Evolutionary conservation across 2,888 invertebrate genomes (phyloP).

Genomic region (Lordiphosa andalusiaca): DNA sequence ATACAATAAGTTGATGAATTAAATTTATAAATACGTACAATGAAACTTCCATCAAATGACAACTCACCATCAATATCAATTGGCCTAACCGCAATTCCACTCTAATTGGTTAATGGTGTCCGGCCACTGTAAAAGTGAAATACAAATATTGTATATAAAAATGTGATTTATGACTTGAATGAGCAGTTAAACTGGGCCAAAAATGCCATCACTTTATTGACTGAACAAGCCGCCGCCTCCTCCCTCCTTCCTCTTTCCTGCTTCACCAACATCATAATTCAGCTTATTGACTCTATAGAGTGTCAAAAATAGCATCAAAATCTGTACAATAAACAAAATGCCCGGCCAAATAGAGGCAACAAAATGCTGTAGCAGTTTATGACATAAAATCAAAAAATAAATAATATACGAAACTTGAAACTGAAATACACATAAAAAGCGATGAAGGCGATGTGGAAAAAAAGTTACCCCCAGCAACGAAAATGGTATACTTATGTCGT

Average conservation of each 20-base stretch:
- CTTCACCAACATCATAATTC: background rate
- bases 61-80: constrained; percentile 43
- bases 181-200: constrained; percentile 29
- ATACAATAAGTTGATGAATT: background rate
- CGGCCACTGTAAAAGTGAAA: constrained; percentile 35
- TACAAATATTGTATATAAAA: constrained; percentile 23
- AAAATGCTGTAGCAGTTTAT: constrained; percentile 12
- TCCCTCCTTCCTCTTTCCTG: too few species aligned
- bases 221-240: too few species aligned
- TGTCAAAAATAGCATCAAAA: constrained; percentile 60
- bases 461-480: constrained; percentile 14
- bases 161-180: constrained; percentile 26
- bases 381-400: constrained; percentile 29
- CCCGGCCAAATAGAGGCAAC: constrained; percentile 11
- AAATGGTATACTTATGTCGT: constrained; percentile 47
- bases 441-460: constrained; percentile 6
- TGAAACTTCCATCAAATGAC: constrained; percentile 13
- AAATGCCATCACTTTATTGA: background rate
- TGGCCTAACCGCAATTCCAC: constrained; percentile 18
- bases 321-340: constrained; percentile 38
- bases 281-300: constrained; percentile 61
- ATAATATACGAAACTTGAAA: constrained; percentile 43
- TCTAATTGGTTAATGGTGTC: constrained; percentile 12
- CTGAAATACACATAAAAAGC: constrained; percentile 56
- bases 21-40: background rate